phyloP scores from a whole-genome alignment of 1,140 invertebrate genomes.

The Micrasema longulum region DNA sequence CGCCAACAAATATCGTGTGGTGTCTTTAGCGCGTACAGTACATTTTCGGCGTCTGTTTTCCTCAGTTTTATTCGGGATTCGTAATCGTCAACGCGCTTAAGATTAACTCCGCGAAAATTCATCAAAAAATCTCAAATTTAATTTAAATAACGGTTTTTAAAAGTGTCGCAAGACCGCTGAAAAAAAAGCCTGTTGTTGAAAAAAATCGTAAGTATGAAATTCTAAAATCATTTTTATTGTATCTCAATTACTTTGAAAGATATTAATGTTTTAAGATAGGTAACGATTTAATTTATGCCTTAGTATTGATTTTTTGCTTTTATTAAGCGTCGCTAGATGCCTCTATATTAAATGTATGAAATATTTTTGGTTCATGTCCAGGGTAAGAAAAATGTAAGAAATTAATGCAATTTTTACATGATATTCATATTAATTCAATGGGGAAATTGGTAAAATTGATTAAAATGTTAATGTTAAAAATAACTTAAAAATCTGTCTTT shows the following conservation, averaged over 20 bases:
- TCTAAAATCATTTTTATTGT: background rate
- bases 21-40: background rate
- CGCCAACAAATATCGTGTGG: background rate
- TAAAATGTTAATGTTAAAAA: no score
- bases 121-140: background rate
- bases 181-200: background rate
- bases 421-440: no score
- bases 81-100: slow-evolving; percentile 24
- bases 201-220: slow-evolving; percentile 22
- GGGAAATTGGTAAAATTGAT: no score
- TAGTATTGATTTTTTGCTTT: slow-evolving; percentile 7
- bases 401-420: no score
- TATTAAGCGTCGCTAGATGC: background rate
- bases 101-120: background rate
- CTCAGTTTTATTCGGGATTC: slow-evolving; percentile 9
- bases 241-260: background rate
- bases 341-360: background rate
- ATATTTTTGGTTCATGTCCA: slow-evolving; percentile 10
- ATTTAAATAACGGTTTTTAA: slow-evolving; percentile 15
- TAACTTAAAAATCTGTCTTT: no score
- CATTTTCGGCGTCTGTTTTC: background rate
- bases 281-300: slow-evolving; percentile 1
- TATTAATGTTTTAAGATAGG: slow-evolving; percentile 14
- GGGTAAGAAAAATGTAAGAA: no score
- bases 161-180: slow-evolving; percentile 7